Base-by-base conservation (phyloP, 1,140 invertebrate species). In the Telenomus remus region DNA sequence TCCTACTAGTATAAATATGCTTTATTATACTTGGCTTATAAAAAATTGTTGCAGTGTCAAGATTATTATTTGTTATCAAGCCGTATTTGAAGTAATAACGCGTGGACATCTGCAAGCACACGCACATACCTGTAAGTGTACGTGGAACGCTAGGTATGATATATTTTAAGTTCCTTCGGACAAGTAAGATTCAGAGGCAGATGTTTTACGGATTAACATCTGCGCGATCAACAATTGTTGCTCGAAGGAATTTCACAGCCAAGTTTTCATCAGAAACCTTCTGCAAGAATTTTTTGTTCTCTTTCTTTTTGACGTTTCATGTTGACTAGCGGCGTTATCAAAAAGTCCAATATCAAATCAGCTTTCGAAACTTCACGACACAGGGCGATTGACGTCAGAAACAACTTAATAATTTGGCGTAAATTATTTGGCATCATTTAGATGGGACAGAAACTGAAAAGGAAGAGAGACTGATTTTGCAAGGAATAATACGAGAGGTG, bases 361-460 rank as follows among this genome's bases (percentile, higher is more conserved):
- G 2, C 19, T 6, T 27, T 27, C 19, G 19, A 27, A 27, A 27
- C 6, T 27, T 27, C 19, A 27, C 6, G 19, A 27, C 19, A 39
- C 9, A 9, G n/a, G 9, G 37, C 37, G 37, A 39, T 39, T 39
- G n/a, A 39, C n/a, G 9, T n/a, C 37, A 11, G 37, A 50, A 57
- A 71, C 53, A 51, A 71, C 65, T 60, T 53, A 61, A 44, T 73
- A 55, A 71, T 60, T 65, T 76, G 80, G 19, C 19, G n/a, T 59
- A 76, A 76, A 65, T 68, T 44, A 78, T 76, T 78, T 60, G 11
- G 16, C 8, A 42, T 73, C 78, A 61, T 63, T 51, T 75, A 82
- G 76, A 78, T 69, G 77, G 63, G 73, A 57, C 79, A 63, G 64
- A 74, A 61, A 73, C 51, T n/a, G n/a, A n/a, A n/a, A 63, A 55